Evolutionary conservation across 2,797 vertebrate genomes (phyloP), one percentile per base, ranked within the genome.

Genomic region (Scomberomorus guttatus): DNA sequence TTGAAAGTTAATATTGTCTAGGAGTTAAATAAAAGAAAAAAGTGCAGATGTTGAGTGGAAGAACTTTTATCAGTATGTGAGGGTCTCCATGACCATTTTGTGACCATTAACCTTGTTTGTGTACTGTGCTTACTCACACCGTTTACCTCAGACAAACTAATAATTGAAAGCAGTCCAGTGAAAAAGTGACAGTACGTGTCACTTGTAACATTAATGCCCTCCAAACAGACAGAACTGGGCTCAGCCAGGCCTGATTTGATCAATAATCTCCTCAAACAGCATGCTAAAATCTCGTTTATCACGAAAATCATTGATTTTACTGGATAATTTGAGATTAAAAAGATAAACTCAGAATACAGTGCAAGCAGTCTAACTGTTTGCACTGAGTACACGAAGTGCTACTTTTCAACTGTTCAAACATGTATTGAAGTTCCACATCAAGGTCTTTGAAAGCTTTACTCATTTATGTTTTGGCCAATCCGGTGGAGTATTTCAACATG

Each of bases 81-180:
- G 18, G 61, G 39, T 79, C 44, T 73, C 10, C 12, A 2, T 87
- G 81, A 77, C 52, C 65, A 17, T 17, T 56, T 20, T 37, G 29
- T 80, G 64, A 75, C 44, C 72, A 56, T 71, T 79, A 34, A 59
- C 66, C 48, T n/a, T 54, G 27, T 85, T 62, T 83, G 58, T 72
- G 34, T 68, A 25, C 54, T 42, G 39, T 67, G 27, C 39, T 20
- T 48, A 61, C 42, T 34, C 27, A 29, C 57, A 60, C 13, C 13
- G 29, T 58, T 66, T 29, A 73, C 72, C 44, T 48, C 9, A 55
- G 56, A 68, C 67, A 81, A 63, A 76, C 52, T 50, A 11, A 70
- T 27, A 39, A 15, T 48, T 67, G 63, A 61, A 39, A 82, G 54
- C 58, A 51, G 61, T 63, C 59, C 76, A 85, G 46, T 44, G 29